phyloP scores from a whole-genome alignment of 2,888 invertebrate genomes.

The Dolichopus griseipennis region DNA sequence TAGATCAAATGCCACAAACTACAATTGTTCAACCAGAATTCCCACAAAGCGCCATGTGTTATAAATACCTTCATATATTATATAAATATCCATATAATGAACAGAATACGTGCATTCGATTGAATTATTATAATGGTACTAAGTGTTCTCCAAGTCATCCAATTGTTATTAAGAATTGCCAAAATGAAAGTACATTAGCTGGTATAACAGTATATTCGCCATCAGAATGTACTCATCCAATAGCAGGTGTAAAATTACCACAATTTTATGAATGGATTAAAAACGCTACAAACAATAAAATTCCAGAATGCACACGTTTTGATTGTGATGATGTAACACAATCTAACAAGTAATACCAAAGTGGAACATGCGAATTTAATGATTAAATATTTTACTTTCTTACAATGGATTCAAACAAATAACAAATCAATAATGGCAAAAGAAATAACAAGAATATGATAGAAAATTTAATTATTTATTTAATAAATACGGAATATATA shows the following conservation, averaged over 20 bases:
- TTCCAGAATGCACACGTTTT: background rate
- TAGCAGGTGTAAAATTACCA: background rate
- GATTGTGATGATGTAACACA: background rate
- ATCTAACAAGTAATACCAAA: background rate
- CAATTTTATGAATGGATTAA: background rate
- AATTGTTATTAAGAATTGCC: background rate
- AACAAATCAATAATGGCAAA: too few species aligned
- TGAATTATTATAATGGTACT: background rate
- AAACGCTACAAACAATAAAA: background rate
- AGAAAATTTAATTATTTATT: too few species aligned
- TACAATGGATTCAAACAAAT: too few species aligned
- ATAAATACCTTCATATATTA: background rate
- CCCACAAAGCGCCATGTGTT: background rate
- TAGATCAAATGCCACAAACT: background rate
- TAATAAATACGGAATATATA: too few species aligned
- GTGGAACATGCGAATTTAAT: background rate
- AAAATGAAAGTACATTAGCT: background rate
- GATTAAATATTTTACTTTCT: background rate
- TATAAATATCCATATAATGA: background rate
- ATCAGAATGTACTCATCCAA: background rate
- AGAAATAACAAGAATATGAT: background rate
- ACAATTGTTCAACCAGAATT: background rate
- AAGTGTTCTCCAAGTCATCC: background rate
- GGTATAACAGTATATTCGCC: background rate
- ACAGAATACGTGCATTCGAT: background rate